Evolutionary conservation across 2,113 vertebrate species (phyloP).

Genomic region (Conger conger): DNA sequence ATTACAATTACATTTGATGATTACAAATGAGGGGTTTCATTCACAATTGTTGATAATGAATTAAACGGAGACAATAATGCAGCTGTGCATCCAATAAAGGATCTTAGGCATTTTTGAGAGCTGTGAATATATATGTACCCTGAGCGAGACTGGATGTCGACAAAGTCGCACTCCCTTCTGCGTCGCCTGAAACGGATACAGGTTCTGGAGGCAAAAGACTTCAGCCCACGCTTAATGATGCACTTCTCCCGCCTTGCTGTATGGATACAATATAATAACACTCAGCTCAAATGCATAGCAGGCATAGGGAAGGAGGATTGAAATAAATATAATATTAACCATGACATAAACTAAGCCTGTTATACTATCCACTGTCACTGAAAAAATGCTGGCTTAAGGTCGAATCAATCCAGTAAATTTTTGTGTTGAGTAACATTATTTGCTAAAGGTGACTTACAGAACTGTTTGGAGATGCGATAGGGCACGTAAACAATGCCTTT

Average conservation of each 20-base stretch:
- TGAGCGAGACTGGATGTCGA: slow-evolving; percentile 53
- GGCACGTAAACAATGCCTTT: slow-evolving; percentile 59
- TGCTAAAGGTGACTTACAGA: slow-evolving; percentile 43
- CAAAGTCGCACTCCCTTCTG: slow-evolving; percentile 46
- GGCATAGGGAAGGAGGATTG: too few relatives aligned
- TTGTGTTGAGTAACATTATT: neutral
- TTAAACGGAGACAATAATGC: too few relatives aligned
- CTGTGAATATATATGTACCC: slow-evolving; percentile 54
- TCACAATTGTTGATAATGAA: too few relatives aligned
- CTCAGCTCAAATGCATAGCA: too few relatives aligned
- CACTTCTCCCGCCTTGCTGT: slow-evolving; percentile 40
- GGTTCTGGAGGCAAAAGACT: slow-evolving; percentile 51
- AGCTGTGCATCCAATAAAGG: neutral
- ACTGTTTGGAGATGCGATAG: slow-evolving; percentile 44
- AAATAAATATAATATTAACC: too few relatives aligned
- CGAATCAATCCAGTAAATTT: too few relatives aligned
- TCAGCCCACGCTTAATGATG: slow-evolving; percentile 43
- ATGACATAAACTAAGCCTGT: too few relatives aligned
- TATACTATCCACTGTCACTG: too few relatives aligned
- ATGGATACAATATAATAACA: neutral
- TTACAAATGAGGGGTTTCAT: too few relatives aligned
- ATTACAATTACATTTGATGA: too few relatives aligned
- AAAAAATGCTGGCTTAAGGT: too few relatives aligned
- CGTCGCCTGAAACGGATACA: slow-evolving; percentile 60
- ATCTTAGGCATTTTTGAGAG: neutral